These are phyloP conservation scores for Schizotus pectinicornis DNA, from an alignment of 2,888 invertebrate genomes.

Conservation along the genomic window DNA sequence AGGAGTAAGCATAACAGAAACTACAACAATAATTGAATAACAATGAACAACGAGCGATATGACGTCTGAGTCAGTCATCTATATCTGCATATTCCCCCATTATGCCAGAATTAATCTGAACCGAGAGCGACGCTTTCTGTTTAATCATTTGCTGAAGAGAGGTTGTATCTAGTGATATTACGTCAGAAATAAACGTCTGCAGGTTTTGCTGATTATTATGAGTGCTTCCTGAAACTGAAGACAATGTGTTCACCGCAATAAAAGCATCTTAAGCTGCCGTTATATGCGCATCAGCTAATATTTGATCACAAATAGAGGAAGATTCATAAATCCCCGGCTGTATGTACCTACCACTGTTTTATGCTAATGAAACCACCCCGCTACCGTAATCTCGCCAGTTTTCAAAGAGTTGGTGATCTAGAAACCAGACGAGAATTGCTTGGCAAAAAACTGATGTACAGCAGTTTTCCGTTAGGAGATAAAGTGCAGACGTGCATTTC, in stretches of 20 bases:
- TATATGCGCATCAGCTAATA: conserved; percentile 21
- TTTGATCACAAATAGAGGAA: conserved; percentile 6
- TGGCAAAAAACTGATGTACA: too few relatives aligned
- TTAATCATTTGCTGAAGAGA: conserved; percentile 24
- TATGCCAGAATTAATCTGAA: conserved; percentile 20
- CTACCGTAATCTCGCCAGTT: too few relatives aligned
- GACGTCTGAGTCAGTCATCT: conserved; percentile 19
- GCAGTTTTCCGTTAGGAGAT: too few relatives aligned
- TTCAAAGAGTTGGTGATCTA: too few relatives aligned
- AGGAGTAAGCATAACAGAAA: too few relatives aligned
- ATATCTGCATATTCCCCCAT: conserved; percentile 21
- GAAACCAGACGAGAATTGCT: too few relatives aligned
- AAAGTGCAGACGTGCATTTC: too few relatives aligned
- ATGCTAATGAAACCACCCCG: conserved; percentile 17
- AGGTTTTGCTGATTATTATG: conserved; percentile 24
- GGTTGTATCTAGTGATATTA: conserved; percentile 18
- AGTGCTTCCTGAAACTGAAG: conserved; percentile 26
- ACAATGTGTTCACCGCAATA: conserved; percentile 29
- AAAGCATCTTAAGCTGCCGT: conserved; percentile 17
- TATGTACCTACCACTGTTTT: conserved; percentile 12
- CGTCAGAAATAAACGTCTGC: conserved; percentile 21
- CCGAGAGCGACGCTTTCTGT: conserved; percentile 17
- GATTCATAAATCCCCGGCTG: background rate
- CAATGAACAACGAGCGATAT: background rate
- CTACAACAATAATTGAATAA: conserved; percentile 2